A percentile compares a stretch with the other conserved stretches of the same genome.
Evolutionary conservation across 1,140 invertebrate genomes (phyloP).

Genomic region (Procambarus virginalis): DNA sequence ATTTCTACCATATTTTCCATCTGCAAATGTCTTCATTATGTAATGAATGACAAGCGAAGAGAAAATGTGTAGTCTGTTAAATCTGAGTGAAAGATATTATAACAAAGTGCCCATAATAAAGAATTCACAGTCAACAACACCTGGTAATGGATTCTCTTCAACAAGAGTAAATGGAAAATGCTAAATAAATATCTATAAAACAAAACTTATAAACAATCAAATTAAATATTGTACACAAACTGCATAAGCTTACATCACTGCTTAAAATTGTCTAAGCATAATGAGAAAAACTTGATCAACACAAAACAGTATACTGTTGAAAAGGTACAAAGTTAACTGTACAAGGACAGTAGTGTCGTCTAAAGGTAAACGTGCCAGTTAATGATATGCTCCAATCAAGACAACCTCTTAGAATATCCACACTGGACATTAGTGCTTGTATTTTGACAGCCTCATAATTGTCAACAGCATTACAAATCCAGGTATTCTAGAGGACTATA

Average conservation of each 20-base stretch:
- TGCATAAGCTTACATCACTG: slow-evolving; percentile 36
- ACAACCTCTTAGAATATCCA: neutral
- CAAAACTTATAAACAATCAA: slow-evolving; percentile 29
- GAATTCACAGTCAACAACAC: slow-evolving; percentile 37
- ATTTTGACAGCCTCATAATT: neutral
- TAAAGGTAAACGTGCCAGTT: slow-evolving; percentile 21
- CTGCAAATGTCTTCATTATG: slow-evolving; percentile 8
- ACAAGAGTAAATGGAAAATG: slow-evolving; percentile 26
- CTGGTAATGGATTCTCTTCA: slow-evolving; percentile 25
- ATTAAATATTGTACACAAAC: slow-evolving; percentile 30
- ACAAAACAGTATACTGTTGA: slow-evolving; percentile 36
- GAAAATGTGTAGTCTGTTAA: slow-evolving; percentile 22
- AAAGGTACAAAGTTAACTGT: slow-evolving; percentile 42
- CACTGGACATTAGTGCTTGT: neutral
- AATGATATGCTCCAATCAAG: slow-evolving; percentile 8
- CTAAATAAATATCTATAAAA: slow-evolving; percentile 31
- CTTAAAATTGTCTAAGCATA: slow-evolving; percentile 26
- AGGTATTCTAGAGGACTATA: neutral
- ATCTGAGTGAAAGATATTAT: slow-evolving; percentile 6
- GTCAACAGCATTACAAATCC: neutral
- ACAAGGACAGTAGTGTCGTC: slow-evolving; percentile 38
- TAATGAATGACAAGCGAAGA: slow-evolving; percentile 8
- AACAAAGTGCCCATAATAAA: slow-evolving; percentile 42
- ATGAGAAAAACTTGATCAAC: slow-evolving; percentile 42
- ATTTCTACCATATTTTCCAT: neutral